Percentiles rank a stretch among this genome's conserved stretches.
Conservation (phyloP, 2,797 vertebrate genomes). For the Enteromius trimaculatus region DNA sequence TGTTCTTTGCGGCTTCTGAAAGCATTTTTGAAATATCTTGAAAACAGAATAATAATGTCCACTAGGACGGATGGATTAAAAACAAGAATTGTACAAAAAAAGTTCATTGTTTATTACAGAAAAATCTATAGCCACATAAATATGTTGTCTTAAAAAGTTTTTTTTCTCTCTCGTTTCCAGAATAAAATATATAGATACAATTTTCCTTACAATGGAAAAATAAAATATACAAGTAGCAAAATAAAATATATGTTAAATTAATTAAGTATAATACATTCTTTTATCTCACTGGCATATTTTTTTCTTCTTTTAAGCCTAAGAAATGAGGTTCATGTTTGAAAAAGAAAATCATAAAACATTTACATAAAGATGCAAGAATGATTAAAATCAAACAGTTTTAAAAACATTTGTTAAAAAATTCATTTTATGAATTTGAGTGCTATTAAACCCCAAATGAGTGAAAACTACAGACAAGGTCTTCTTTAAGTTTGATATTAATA, state of each 20-base stretch:
- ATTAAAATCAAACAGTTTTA: not conserved
- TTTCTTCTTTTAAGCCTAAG: not conserved
- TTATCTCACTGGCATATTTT: not conserved
- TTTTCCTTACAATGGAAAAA: not conserved
- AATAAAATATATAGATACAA: not conserved
- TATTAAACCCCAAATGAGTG: not conserved
- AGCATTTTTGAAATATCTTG: not conserved
- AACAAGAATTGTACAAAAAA: not conserved
- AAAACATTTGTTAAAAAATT: not conserved
- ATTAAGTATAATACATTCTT: not conserved
- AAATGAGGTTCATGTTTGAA: too few species aligned
- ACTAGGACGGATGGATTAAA: not conserved
- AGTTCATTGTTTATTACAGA: not conserved
- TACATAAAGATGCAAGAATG: too few species aligned
- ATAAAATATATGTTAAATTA: not conserved
- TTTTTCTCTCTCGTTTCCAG: not conserved
- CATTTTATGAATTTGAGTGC: slow-evolving; percentile 10
- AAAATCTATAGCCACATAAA: not conserved
- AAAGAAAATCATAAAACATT: not conserved
- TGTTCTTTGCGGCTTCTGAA: not conserved
- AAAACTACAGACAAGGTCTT: not conserved
- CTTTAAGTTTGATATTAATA: not conserved
- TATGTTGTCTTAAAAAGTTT: not conserved
- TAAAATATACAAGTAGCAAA: not conserved
- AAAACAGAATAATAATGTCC: not conserved